These are phyloP conservation scores for Olivierus martensii DNA, from an alignment of 1,140 invertebrate genomes.

Conservation along the genomic window DNA sequence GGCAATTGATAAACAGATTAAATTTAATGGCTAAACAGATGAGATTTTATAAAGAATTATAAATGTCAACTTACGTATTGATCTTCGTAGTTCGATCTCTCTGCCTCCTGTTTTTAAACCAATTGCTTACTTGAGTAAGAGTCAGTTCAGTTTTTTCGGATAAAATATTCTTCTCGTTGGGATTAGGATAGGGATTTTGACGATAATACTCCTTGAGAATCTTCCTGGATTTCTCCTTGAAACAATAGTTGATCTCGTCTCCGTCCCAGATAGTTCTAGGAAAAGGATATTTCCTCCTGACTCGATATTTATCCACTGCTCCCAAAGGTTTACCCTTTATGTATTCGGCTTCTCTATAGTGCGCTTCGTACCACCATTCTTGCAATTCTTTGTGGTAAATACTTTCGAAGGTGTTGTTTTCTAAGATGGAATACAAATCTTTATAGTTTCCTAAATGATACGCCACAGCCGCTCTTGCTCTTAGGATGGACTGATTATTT, in stretches of 20 bases:
- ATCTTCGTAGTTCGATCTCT: conserved; percentile 46
- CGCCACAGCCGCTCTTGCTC: too few species aligned
- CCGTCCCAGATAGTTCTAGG: conserved; percentile 97
- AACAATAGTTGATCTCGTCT: conserved; percentile 95
- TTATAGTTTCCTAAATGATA: neutral
- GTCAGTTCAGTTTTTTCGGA: conserved; percentile 76
- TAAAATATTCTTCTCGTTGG: conserved; percentile 81
- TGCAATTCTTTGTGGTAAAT: conserved; percentile 72
- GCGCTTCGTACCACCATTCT: conserved; percentile 81
- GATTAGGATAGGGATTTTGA: conserved; percentile 57
- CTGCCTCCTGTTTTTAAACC: conserved; percentile 95
- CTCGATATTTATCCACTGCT: conserved; percentile 83
- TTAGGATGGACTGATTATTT: too few species aligned
- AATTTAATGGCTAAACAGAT: too few species aligned
- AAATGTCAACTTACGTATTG: neutral
- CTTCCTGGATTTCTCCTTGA: conserved; percentile 56
- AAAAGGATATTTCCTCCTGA: conserved; percentile 91
- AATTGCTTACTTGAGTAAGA: conserved; percentile 82
- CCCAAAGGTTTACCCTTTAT: conserved; percentile 79
- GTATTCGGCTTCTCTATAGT: conserved; percentile 73
- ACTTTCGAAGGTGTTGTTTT: conserved; percentile 69
- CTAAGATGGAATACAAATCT: conserved; percentile 58
- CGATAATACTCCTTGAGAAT: conserved; percentile 68
- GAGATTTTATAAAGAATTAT: too few species aligned
- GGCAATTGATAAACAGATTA: too few species aligned